Percentiles rank a stretch among this genome's conserved stretches.
Evolutionary conservation across 53 echinoderm and acorn worm genomes (phyloP).

Genomic region (Hippasteria phrygiana): DNA sequence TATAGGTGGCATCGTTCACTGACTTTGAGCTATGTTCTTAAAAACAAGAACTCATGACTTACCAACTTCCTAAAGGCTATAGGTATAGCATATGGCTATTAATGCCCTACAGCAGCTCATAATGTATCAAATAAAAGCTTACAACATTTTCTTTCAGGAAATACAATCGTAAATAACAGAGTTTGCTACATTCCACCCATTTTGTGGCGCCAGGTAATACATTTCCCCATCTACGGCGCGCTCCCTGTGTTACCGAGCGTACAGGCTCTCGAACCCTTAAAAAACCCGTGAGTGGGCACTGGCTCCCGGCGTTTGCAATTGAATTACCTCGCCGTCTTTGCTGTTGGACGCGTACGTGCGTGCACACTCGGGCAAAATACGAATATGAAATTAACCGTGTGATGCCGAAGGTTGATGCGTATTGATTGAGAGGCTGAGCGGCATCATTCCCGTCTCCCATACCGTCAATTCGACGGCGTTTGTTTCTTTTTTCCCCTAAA

Average conservation of each 20-base stretch:
- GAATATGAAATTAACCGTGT: slow-evolving; percentile 62
- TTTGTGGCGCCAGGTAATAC: too few species aligned
- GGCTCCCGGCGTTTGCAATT: slow-evolving; percentile 23
- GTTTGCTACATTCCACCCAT: too few species aligned
- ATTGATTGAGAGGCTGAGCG: slow-evolving; percentile 25
- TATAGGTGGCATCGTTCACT: too few species aligned
- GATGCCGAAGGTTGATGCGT: slow-evolving; percentile 45
- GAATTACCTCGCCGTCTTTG: slow-evolving; percentile 1
- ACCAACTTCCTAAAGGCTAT: too few species aligned
- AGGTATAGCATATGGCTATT: too few species aligned
- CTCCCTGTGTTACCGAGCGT: not conserved
- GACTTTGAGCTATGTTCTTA: too few species aligned
- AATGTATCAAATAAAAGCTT: too few species aligned
- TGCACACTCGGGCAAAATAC: not conserved
- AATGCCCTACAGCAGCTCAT: too few species aligned
- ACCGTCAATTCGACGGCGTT: not conserved
- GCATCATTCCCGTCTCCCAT: not conserved
- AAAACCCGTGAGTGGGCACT: not conserved
- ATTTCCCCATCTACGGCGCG: not conserved
- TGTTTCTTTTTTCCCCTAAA: not conserved
- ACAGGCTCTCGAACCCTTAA: not conserved
- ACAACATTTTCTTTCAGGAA: too few species aligned
- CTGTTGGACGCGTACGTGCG: not conserved
- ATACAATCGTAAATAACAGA: too few species aligned
- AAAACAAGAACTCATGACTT: too few species aligned